Base-by-base conservation (phyloP, 1,140 invertebrate genomes). In the Cataglyphis hispanica region DNA sequence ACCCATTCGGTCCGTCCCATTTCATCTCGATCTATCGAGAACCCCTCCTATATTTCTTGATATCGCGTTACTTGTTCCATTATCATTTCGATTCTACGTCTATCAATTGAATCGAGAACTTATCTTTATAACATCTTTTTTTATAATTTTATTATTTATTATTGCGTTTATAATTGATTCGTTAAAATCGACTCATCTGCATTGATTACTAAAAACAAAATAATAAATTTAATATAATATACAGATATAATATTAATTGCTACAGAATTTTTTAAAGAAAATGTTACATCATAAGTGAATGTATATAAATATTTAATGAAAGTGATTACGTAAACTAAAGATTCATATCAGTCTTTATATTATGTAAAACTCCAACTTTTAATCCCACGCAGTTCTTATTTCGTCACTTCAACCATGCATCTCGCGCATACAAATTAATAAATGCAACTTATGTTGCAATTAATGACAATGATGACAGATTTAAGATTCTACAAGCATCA, bases 1-100 rank as follows among this genome's bases (percentile, higher is more conserved):
- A 95, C 94, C 94, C 90, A 92, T 58, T 78, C 56, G 53, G 40
- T 61, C 58, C 83, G 83, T 72, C 81, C 84, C 84, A 75, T 88
- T 85, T 83, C 70, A 77, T 70, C 31, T 40, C 80, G 60, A 60
- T 37, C 84, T 87, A 89, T 88, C 81, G 78, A 74, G 19, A 64
- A 63, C 43, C 46, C 27, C 43, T 69, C 50, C 74, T 25, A 58
- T 40, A 34, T 27, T 25, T n/a, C 22, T 50, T 50, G 37, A 66
- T 66, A 56, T 46, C 43, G 56, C 66, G 25, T 80, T 60, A 25
- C 83, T n/a, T 46, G 56, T 72, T n/a, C 56, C 84, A 25, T 74
- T 86, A n/a, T 16, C 7, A 22, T 40, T 25, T 63, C 25, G 8
- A 13, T 25, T 46, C 4, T 46, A 46, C 11, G 16, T 25, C 19